Evolutionary conservation across 1,140 invertebrate species (phyloP).

Genomic region (Lucilia cuprina): DNA sequence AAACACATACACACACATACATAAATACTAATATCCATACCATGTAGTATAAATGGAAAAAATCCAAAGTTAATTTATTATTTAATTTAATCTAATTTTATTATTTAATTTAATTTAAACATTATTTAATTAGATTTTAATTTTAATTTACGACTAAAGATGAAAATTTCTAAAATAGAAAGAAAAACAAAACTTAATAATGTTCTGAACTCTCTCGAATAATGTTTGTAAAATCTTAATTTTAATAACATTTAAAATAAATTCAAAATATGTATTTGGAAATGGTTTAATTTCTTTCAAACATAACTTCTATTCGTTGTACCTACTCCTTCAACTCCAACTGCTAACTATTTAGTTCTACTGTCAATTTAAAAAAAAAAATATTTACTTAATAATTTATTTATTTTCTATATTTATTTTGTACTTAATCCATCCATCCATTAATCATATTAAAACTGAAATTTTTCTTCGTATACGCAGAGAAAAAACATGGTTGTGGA

Average conservation of each 20-base stretch:
- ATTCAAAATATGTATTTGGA: not conserved
- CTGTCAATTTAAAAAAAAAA: not conserved
- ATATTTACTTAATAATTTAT: not conserved
- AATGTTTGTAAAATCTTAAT: not conserved
- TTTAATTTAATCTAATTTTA: conserved; percentile 5
- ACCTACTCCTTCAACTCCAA: not conserved
- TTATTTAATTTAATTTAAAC: conserved; percentile 19
- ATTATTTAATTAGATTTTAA: not conserved
- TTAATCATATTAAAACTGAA: not conserved
- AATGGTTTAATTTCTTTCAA: not conserved
- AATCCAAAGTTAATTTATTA: conserved; percentile 21
- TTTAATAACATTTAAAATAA: not conserved
- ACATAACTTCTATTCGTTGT: not conserved
- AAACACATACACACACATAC: not conserved
- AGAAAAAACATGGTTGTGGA: too few species aligned
- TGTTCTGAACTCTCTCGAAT: not conserved
- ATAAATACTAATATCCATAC: conserved; percentile 7
- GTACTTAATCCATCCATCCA: not conserved
- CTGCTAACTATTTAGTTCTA: too few species aligned
- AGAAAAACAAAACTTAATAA: not conserved
- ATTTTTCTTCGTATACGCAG: not conserved
- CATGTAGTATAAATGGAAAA: conserved; percentile 19
- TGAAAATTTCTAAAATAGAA: not conserved
- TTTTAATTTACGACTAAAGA: not conserved
- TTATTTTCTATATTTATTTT: not conserved